Evolutionary conservation across 2,888 invertebrate species (phyloP), one percentile per base, ranked within the genome.

Genomic region (Nasonia oneida): DNA sequence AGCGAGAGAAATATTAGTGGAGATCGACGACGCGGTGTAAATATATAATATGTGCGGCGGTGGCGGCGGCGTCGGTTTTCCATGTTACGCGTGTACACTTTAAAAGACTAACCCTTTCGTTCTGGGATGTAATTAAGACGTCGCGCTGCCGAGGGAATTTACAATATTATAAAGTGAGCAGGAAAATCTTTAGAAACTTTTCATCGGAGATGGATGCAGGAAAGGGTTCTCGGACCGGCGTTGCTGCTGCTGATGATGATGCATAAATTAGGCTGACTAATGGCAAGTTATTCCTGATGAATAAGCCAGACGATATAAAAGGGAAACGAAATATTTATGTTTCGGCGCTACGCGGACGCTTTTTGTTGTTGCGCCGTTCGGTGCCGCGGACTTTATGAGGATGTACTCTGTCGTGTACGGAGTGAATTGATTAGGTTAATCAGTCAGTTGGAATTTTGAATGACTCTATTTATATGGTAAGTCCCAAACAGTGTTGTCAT

Each of bases 261-360:
- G 93, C 92, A 93, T 93, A 93, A 93, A 93, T 93, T 92, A 93
- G 90, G 88, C 89, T 86, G 89, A 90, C 92, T 93, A 92, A 93
- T 93, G 92, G 92, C 90, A 89, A 87, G 88, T 87, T 70, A 67
- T 88, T 88, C 89, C 70, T 85, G 85, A 87, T 87, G 89, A 88
- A 89, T 87, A 88, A 89, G 87, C 84, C 86, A 88, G 87, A 87
- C 85, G 42, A 47, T 73, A 86, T 78, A 86, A 87, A 81, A 81
- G 87, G 87, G 88, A 88, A 85, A 87, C 84, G 86, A 86, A 85
- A 86, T 86, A 86, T 86, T 84, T 84, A 86, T 86, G 86, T 57
- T 83, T 77, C 78, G 78, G 37, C 23, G 29, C n/a, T 23, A 6
- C 5, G 23, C 39, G 78, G 15, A 23, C 18, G 29, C 57, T 73